Base-by-base conservation (phyloP, 2,113 vertebrate species). In the Oreochromis tanganicae region DNA sequence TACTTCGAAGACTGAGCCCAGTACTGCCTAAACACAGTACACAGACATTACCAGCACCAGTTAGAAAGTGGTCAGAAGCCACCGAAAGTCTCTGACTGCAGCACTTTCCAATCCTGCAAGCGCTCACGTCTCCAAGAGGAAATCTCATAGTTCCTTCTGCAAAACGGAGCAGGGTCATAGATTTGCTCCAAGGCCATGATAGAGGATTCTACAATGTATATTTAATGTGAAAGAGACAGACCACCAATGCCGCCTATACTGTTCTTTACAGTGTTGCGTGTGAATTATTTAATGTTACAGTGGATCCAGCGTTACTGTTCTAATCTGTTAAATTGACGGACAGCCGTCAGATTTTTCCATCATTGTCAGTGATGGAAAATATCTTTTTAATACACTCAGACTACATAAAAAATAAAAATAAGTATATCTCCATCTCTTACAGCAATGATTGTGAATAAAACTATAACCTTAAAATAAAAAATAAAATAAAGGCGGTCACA, bases 231-330 rank as follows among this genome's bases (percentile, higher is more conserved):
- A 46, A 73, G 13, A 32, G 27, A 32, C 41, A 48, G 41, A 78
- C 71, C 43, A 48, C 71, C 43, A 78, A n/a, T 78, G 27, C 10
- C 1, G 8, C 9, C 27, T 50, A 1, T 29, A 32, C 24, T 32
- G 16, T 78, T 78, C 43, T 78, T 78, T 50, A 78, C 71, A 78
- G 73, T 50, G 73, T 32, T 50, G 27, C 1, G 6, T 0, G 3
- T 50, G 46, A 78, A 78, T 78, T 78, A 78, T 50, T 78, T 32
- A 78, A 52, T 5, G 27, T 52, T 78, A 78, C 43, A 61, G 21
- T 27, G n/a, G 55, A 57, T 29, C 24, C 6, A 48, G 43, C 4
- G 0, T 29, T 32, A 32, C 27, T 0, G 6, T 50, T 52, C 16
- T 32, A 78, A 52, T 78, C 41, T 78, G 73, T 50, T 5, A 13